Evolutionary conservation across 1,140 invertebrate species (phyloP), one percentile per base, ranked within the genome.

Genomic region (Zaprionus tsacasi): DNA sequence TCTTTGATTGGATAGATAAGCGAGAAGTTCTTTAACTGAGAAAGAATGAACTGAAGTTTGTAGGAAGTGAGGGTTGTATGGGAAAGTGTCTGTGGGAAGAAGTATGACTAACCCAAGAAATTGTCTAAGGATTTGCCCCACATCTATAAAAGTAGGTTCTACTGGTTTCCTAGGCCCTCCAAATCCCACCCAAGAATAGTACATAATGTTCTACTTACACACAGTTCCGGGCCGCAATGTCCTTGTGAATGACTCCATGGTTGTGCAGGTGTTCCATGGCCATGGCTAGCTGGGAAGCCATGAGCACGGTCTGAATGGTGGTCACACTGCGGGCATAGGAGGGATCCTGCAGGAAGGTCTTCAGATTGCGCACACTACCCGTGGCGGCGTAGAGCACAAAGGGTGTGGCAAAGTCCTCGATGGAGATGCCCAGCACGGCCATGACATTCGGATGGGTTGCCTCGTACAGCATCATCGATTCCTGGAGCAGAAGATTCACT

Each of bases 291-390:
- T 99, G 97, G 54, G 98, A 95, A 30, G 97, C 97, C 96, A 99
- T 97, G 79, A 97, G 96, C 1, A 99, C 98, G 7, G 99, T 95
- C 93, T 99, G 98, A 91, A 98, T 97, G 4, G 98, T 98, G 15
- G 97, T 97, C 45, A 99, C 94, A 13, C 96, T 96, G 57, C 95
- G 93, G 93, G 93, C 97, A 65, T 90, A 92, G 10, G 83, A 81
- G 0, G 92, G 92, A 56, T 93, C 92, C 76, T 94, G 91, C 13
- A 95, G 82, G 92, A 97, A 97, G 92, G 96, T 95, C 93, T 99
- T 99, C 89, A 99, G 94, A 92, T 99, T 99, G 75, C 95, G 96
- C 91, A 97, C 97, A 45, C 96, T 95, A 33, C 95, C 94, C 4
- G 83, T 92, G 93, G 96, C 96, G 1, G 97, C 96, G 91, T 98